A percentile compares a stretch with the other conserved stretches of the same genome.
Conservation (phyloP, 2,888 invertebrate genomes). For the Bimastos eiseni region DNA sequence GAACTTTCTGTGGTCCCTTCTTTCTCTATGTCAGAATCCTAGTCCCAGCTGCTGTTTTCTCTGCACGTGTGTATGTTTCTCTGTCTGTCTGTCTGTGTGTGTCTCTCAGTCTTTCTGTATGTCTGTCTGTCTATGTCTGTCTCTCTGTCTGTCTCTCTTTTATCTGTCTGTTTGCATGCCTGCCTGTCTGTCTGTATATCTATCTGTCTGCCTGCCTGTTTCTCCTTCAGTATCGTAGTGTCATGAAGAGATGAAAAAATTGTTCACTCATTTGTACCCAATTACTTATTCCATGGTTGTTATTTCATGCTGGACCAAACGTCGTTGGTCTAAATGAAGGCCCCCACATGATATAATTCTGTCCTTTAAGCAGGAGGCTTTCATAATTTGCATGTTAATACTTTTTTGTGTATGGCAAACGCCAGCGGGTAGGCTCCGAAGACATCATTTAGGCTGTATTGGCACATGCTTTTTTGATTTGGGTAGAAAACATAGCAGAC, state of each 20-base stretch:
- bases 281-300: not conserved
- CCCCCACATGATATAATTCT: not conserved
- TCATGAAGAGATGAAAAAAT: not conserved
- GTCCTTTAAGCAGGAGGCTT: not conserved
- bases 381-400: not conserved
- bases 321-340: not conserved
- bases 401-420: not conserved
- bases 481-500: no score
- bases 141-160: not conserved
- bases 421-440: not conserved
- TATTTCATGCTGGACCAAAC: not conserved
- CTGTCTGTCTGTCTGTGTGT: not conserved
- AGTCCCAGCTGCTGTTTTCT: no score
- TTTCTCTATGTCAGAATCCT: not conserved
- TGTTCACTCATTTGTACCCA: not conserved
- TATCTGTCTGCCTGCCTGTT: not conserved
- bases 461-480: no score
- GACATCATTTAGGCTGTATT: not conserved
- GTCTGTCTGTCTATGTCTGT: not conserved
- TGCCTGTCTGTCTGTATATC: no score
- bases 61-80: no score
- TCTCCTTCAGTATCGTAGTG: not conserved
- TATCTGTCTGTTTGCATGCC: no score
- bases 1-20: not conserved
- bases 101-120: not conserved